Evolutionary conservation across 2,888 invertebrate genomes (phyloP).

Genomic region (Aproaerema taeniolella): DNA sequence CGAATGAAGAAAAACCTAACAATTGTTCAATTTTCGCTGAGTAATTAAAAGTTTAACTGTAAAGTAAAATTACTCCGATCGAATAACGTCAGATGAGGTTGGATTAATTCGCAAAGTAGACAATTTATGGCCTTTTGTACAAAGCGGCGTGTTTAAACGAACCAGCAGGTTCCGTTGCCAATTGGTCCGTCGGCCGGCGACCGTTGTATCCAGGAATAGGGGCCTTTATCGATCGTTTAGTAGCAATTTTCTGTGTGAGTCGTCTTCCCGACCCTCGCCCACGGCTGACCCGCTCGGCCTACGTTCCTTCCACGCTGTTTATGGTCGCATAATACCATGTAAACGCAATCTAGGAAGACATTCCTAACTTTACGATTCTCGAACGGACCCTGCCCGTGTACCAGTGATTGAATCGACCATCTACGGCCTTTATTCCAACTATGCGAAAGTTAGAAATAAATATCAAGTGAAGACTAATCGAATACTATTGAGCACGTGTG

Average conservation of each 20-base stretch:
- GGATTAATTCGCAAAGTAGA: conserved; percentile 24
- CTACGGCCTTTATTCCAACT: conserved; percentile 35
- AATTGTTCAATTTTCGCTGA: background rate
- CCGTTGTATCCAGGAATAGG: too few relatives aligned
- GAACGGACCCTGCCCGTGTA: conserved; percentile 35
- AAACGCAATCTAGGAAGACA: conserved; percentile 52
- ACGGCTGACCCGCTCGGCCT: conserved; percentile 41
- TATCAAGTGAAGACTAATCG: conserved; percentile 39
- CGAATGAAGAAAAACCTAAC: background rate
- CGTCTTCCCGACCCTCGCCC: conserved; percentile 32
- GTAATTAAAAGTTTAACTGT: conserved; percentile 18
- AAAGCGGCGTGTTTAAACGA: conserved; percentile 4
- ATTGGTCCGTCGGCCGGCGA: too few relatives aligned
- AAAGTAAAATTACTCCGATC: conserved; percentile 24
- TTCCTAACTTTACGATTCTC: conserved; percentile 48
- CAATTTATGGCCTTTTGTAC: conserved; percentile 12
- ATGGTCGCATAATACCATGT: conserved; percentile 45
- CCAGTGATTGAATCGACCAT: conserved; percentile 38
- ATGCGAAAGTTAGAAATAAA: conserved; percentile 31
- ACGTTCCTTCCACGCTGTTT: conserved; percentile 40
- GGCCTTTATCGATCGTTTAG: conserved; percentile 18
- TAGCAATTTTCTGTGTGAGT: conserved; percentile 20
- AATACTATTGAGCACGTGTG: conserved; percentile 42
- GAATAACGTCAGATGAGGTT: conserved; percentile 23
- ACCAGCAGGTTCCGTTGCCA: too few relatives aligned